These are phyloP conservation scores for Sternotherus odoratus DNA, from an alignment of 2,797 vertebrate species.

Conservation along the genomic window DNA sequence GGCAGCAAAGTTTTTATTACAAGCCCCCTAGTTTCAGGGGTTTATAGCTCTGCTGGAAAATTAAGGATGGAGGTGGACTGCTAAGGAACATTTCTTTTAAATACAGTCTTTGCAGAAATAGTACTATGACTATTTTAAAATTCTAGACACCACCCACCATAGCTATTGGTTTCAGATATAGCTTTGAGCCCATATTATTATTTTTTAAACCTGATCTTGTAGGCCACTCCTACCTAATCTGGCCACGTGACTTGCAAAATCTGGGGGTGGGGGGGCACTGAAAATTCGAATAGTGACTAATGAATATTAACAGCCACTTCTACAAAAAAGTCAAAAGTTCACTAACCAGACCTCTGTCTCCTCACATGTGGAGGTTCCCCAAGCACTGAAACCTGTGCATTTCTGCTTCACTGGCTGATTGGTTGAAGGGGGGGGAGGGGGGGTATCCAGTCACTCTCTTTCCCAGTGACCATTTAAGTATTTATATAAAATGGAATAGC, in stretches of 20 bases:
- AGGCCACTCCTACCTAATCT: not conserved
- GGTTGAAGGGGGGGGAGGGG: not conserved
- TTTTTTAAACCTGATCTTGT: not conserved
- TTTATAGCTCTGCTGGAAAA: slow-evolving; percentile 26
- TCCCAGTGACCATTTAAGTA: too few species aligned
- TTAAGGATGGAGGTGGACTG: not conserved
- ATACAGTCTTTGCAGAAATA: not conserved
- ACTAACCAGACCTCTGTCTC: not conserved
- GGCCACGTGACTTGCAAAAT: not conserved
- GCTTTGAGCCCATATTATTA: not conserved
- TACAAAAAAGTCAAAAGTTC: not conserved
- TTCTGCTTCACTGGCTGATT: not conserved
- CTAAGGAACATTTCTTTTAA: not conserved
- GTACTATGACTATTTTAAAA: not conserved
- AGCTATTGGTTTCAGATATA: not conserved
- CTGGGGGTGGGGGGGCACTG: not conserved
- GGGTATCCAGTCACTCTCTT: too few species aligned
- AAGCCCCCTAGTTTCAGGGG: not conserved
- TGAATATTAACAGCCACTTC: not conserved
- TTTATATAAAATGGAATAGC: too few species aligned
- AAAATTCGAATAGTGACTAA: not conserved
- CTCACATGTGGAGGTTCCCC: not conserved
- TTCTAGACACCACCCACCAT: not conserved
- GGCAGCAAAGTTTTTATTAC: slow-evolving; percentile 26
- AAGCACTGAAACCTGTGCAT: not conserved